phyloP scores from a whole-genome alignment of 2,797 vertebrate species.

The Pogonophryne albipinna region DNA sequence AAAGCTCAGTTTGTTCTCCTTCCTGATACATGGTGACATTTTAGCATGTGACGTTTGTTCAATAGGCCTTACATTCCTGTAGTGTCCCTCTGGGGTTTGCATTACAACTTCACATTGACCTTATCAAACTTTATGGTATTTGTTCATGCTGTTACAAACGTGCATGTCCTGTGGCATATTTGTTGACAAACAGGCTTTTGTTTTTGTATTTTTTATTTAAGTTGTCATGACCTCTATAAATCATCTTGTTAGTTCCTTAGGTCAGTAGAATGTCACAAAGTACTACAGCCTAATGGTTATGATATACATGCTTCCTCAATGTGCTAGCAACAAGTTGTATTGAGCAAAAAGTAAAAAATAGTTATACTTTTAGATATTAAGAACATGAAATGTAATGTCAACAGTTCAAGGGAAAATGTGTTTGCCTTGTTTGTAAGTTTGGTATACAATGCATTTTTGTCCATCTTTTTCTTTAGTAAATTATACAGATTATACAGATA shows the following conservation, averaged over 20 bases:
- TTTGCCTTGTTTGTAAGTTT: not conserved
- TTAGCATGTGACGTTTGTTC: conserved; percentile 46
- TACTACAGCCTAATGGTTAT: conserved; percentile 62
- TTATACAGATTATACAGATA: rapidly evolving
- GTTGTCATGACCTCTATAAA: rapidly evolving
- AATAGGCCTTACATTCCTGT: conserved; percentile 29
- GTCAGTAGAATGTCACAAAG: not conserved
- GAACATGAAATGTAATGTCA: not conserved
- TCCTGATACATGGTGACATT: conserved; percentile 48
- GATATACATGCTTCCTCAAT: conserved; percentile 25
- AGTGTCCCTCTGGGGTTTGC: conserved; percentile 4
- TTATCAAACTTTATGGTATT: conserved; percentile 4
- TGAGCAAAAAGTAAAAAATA: not conserved
- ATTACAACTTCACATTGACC: conserved; percentile 35
- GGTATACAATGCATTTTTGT: not conserved
- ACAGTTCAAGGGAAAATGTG: not conserved
- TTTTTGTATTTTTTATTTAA: not conserved
- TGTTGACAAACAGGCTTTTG: not conserved
- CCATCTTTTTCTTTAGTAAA: not conserved
- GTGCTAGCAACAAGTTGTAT: conserved; percentile 1
- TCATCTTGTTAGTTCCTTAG: not conserved
- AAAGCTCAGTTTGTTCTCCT: not conserved
- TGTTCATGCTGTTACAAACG: not conserved
- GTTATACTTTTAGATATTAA: not conserved
- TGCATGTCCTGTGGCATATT: not conserved